Conservation (phyloP, 2,113 vertebrate species). For the Patagioenas fasciata region DNA sequence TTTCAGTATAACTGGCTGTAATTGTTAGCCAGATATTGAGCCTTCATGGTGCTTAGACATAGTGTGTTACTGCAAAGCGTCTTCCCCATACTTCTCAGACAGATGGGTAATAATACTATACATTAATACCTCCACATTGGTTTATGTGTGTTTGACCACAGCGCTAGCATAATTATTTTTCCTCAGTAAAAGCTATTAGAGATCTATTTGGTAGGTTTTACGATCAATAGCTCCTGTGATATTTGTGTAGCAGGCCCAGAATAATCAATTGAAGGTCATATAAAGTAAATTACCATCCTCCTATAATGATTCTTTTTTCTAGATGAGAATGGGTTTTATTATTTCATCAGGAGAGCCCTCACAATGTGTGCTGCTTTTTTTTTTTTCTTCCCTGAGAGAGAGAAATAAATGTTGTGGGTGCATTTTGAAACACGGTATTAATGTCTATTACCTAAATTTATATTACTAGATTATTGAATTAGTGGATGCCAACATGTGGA, state of each 20-base stretch:
- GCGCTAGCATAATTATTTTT: slow-evolving; percentile 85
- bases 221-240: slow-evolving; percentile 91
- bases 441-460: slow-evolving; percentile 74
- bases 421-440: slow-evolving; percentile 69
- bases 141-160: slow-evolving; percentile 88
- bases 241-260: slow-evolving; percentile 89
- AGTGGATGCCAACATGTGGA: slow-evolving; percentile 62
- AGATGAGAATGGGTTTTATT: slow-evolving; percentile 88
- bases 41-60: slow-evolving; percentile 61
- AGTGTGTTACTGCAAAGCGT: slow-evolving; percentile 44
- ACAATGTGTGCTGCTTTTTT: slow-evolving; percentile 16
- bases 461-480: slow-evolving; percentile 74
- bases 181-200: slow-evolving; percentile 89
- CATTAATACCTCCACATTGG: slow-evolving; percentile 84
- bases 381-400: slow-evolving; percentile 15
- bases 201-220: slow-evolving; percentile 89
- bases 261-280: slow-evolving; percentile 92
- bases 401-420: slow-evolving; percentile 65
- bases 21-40: slow-evolving; percentile 74
- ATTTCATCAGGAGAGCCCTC: slow-evolving; percentile 80
- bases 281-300: slow-evolving; percentile 91
- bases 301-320: slow-evolving; percentile 88
- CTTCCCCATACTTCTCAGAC: slow-evolving; percentile 73
- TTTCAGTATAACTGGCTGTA: slow-evolving; percentile 71
- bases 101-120: slow-evolving; percentile 84